Evolutionary conservation across 1,140 invertebrate genomes (phyloP).

Genomic region (Lepidurus apus): DNA sequence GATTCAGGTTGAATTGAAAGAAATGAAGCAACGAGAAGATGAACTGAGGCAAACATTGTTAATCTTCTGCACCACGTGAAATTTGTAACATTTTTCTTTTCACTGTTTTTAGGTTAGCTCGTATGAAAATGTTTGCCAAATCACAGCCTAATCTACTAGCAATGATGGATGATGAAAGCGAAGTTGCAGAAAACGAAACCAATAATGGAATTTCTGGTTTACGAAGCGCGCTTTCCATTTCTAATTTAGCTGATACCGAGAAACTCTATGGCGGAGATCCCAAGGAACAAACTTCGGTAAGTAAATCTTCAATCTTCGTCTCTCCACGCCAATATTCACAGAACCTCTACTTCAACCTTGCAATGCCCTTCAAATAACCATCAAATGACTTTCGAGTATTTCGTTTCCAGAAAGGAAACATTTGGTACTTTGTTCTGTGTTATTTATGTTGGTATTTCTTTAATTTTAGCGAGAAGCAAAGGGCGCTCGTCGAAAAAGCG

Average conservation of each 20-base stretch:
- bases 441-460: slow-evolving; percentile 8
- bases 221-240: slow-evolving; percentile 39
- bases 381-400: too few species aligned
- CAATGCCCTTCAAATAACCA: too few species aligned
- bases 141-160: slow-evolving; percentile 49
- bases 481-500: slow-evolving; percentile 46
- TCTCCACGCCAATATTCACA: too few species aligned
- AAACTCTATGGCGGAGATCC: neutral
- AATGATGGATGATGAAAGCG: slow-evolving; percentile 45
- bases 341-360: too few species aligned
- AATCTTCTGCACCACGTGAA: neutral
- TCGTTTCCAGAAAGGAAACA: too few species aligned
- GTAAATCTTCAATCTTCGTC: neutral
- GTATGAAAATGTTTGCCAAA: slow-evolving; percentile 47
- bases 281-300: slow-evolving; percentile 30
- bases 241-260: slow-evolving; percentile 40
- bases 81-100: neutral
- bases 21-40: slow-evolving; percentile 65
- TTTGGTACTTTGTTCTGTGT: too few species aligned
- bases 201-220: slow-evolving; percentile 41
- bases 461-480: slow-evolving; percentile 40
- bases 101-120: slow-evolving; percentile 44
- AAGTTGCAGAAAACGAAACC: slow-evolving; percentile 43
- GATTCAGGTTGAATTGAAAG: slow-evolving; percentile 67
- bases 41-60: slow-evolving; percentile 56